Evolutionary conservation across 2,888 invertebrate species (phyloP).

Genomic region (Leptodirus hochenwartii): DNA sequence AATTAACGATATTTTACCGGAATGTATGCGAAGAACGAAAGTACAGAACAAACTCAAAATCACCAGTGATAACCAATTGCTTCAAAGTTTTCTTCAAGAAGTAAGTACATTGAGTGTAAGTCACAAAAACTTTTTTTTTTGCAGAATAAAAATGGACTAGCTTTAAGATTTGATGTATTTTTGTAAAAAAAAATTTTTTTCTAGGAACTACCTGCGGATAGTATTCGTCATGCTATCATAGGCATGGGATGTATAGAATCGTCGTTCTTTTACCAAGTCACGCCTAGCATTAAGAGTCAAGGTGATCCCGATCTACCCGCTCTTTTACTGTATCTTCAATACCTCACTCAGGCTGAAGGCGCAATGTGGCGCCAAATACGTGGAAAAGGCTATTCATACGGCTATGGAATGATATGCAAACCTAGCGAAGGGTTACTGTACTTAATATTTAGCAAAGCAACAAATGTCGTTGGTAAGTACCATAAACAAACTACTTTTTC

Average conservation of each 20-base stretch:
- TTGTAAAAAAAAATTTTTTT: background rate
- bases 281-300: slow-evolving; percentile 45
- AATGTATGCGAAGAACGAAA: slow-evolving; percentile 5
- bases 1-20: slow-evolving; percentile 14
- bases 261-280: slow-evolving; percentile 47
- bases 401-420: slow-evolving; percentile 45
- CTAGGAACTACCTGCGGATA: background rate
- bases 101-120: too few relatives aligned
- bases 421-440: slow-evolving; percentile 52
- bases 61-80: too few relatives aligned
- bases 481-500: too few relatives aligned
- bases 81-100: too few relatives aligned
- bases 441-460: slow-evolving; percentile 55
- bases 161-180: background rate
- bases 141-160: too few relatives aligned
- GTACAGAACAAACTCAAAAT: background rate
- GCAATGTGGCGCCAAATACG: slow-evolving; percentile 79
- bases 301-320: slow-evolving; percentile 48
- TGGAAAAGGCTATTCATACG: slow-evolving; percentile 72
- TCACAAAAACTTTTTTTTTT: too few relatives aligned
- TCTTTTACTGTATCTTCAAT: slow-evolving; percentile 62
- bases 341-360: slow-evolving; percentile 74
- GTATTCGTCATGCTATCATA: too few relatives aligned
- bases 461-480: slow-evolving; percentile 64
- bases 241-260: slow-evolving; percentile 74